Evolutionary conservation across 2,797 vertebrate genomes (phyloP), one percentile per base, ranked within the genome.

Genomic region (Smutsia temminckii): DNA sequence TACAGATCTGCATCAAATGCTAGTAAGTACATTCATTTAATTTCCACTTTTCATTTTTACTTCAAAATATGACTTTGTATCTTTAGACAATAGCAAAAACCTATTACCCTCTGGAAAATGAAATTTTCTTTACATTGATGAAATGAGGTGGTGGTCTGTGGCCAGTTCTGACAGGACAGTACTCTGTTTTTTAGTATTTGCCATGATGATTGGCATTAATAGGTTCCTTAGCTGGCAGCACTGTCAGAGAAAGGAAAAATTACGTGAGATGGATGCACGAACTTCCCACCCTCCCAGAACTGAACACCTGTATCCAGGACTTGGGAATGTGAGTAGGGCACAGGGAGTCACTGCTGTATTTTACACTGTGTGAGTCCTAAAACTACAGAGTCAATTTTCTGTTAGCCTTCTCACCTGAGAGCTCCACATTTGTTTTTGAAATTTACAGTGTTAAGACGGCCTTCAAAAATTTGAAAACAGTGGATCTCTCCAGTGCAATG

Each of bases 121-220:
- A 25, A 53, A 94, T 20, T 34, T 37, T 95, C 27, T 64, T 2
- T 42, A 77, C 11, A 5, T 37, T 86, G 6, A 6, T n/a, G 27
- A 93, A 86, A 86, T 79, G 4, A 96, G 29, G 6, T 42, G 8
- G 20, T n/a, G 1, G 12, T 57, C 93, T 83, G 46, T 59, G 3
- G 42, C 4, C 32, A 18, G 53, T 93, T 95, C 18, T 80, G 78
- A 78, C 18, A 71, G 49, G 51, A 78, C 6, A 78, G 1, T 7
- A 49, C 46, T 93, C 32, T 42, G 0, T 53, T 80, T 9, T 81
- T 69, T 87, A 95, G 92, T 86, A 96, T 93, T 90, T 66, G 40
- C 80, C 74, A 55, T 55, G n/a, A 94, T 83, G 91, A 96, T 84
- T 96, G 93, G 75, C 34, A 89, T 32, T 97, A 95, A 95, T 90